Percentiles rank a stretch among this genome's conserved stretches.
Conservation (phyloP, 1,140 invertebrate genomes). For the Brachionus koreanus region DNA sequence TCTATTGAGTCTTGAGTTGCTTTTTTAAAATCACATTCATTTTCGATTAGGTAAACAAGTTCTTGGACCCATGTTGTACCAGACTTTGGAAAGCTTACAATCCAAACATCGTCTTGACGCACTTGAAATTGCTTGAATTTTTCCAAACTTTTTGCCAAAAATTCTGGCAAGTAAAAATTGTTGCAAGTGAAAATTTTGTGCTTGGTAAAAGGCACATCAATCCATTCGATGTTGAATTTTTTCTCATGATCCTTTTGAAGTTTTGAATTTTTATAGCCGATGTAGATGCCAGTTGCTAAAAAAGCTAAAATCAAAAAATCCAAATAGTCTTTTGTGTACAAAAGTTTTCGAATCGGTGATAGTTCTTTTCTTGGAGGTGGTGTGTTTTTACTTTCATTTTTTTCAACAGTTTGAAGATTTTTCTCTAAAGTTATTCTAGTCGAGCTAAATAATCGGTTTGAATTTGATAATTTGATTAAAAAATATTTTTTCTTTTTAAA, state of each 20-base stretch:
- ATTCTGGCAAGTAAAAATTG: conserved; percentile 37
- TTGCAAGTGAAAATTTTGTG: conserved; percentile 40
- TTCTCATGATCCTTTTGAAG: neutral
- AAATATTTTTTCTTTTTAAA: neutral
- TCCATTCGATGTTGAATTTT: conserved; percentile 40
- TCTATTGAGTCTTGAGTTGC: conserved; percentile 53
- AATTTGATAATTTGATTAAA: neutral
- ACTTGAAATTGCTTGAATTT: conserved; percentile 54
- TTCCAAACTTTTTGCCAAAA: conserved; percentile 46
- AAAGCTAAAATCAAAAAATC: neutral
- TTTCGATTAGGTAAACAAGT: conserved; percentile 59
- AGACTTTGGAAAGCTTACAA: conserved; percentile 61
- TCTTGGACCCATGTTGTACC: conserved; percentile 62
- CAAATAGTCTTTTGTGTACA: conserved; percentile 14
- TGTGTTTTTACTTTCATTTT: neutral
- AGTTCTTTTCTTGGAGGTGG: neutral
- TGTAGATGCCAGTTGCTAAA: conserved; percentile 8
- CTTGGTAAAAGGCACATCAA: neutral
- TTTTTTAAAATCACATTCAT: conserved; percentile 53
- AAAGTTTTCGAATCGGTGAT: neutral
- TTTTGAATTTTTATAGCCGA: conserved; percentile 23
- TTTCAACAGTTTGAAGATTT: neutral
- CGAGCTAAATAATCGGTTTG: neutral
- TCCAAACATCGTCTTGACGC: conserved; percentile 61
- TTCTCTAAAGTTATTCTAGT: neutral